These are phyloP conservation scores for Sturnira hondurensis DNA, from an alignment of 2,113 vertebrate species.

Conservation along the genomic window DNA sequence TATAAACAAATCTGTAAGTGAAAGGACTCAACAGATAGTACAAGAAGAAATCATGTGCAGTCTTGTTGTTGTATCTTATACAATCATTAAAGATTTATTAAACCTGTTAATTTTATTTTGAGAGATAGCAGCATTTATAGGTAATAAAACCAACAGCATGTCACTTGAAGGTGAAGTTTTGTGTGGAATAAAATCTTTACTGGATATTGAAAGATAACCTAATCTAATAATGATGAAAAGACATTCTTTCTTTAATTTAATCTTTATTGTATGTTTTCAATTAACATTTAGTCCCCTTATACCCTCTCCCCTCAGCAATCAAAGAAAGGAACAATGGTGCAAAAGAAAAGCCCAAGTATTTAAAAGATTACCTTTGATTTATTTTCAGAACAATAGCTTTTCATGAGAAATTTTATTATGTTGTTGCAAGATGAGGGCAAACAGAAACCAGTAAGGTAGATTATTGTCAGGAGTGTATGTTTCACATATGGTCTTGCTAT, in stretches of 20 bases:
- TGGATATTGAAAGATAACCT: constrained; percentile 17
- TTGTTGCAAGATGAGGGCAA: background rate
- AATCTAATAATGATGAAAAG: constrained; percentile 30
- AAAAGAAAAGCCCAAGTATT: background rate
- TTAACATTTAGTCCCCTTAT: too few relatives aligned
- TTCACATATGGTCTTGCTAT: too few relatives aligned
- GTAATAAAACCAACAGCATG: constrained; percentile 28
- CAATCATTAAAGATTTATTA: constrained; percentile 48
- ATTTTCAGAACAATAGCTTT: background rate
- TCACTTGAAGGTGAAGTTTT: constrained; percentile 52
- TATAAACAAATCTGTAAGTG: background rate
- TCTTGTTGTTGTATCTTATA: constrained; percentile 12
- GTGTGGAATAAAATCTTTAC: constrained; percentile 22
- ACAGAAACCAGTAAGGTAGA: background rate
- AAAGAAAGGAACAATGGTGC: background rate
- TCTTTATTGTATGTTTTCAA: too few relatives aligned
- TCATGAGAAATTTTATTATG: background rate
- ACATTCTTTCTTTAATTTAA: background rate
- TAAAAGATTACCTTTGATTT: background rate
- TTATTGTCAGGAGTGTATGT: background rate
- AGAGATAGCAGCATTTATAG: background rate
- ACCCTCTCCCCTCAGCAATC: background rate
- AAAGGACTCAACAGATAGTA: background rate
- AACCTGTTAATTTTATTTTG: constrained; percentile 54
- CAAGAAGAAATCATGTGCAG: constrained; percentile 8